Conservation (phyloP, 2,797 vertebrate species). For the Phrynocephalus vlangalii region DNA sequence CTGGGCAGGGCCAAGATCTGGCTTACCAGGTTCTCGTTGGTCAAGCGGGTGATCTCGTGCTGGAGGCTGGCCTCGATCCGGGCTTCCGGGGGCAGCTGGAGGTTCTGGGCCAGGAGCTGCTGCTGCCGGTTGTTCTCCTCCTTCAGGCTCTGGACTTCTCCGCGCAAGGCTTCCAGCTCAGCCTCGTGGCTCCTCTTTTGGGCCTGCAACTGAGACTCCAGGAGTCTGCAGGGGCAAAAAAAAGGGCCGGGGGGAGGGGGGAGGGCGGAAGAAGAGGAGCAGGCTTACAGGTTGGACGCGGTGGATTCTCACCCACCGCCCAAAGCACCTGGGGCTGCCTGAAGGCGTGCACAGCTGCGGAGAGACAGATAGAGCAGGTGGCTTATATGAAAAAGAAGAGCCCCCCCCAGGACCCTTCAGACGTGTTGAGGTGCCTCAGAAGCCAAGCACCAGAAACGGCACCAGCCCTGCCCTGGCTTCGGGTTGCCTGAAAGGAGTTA, state of each 20-base stretch:
- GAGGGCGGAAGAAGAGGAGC: background rate
- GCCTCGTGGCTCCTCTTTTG: slow-evolving; percentile 92
- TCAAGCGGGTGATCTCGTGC: slow-evolving; percentile 97
- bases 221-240: slow-evolving; percentile 78
- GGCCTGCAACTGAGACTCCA: slow-evolving; percentile 94
- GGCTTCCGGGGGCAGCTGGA: slow-evolving; percentile 96
- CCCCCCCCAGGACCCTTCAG: slow-evolving; percentile 65
- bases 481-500: background rate
- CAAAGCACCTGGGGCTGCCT: too few species aligned
- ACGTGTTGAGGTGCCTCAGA: slow-evolving; percentile 64
- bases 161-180: slow-evolving; percentile 87
- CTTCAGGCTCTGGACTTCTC: slow-evolving; percentile 94
- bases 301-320: slow-evolving; percentile 38
- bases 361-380: slow-evolving; percentile 39
- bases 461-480: background rate
- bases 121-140: slow-evolving; percentile 98
- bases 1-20: rapidly evolving
- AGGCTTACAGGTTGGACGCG: background rate
- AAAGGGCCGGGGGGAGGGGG: background rate
- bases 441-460: slow-evolving; percentile 11
- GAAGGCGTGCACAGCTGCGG: slow-evolving; percentile 10
- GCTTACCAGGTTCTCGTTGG: slow-evolving; percentile 96
- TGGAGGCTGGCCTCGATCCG: slow-evolving; percentile 97
- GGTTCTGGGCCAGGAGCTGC: slow-evolving; percentile 95
- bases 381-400: slow-evolving; percentile 59